Base-by-base conservation (phyloP, 1,140 invertebrate genomes). In the Ostrea edulis region DNA sequence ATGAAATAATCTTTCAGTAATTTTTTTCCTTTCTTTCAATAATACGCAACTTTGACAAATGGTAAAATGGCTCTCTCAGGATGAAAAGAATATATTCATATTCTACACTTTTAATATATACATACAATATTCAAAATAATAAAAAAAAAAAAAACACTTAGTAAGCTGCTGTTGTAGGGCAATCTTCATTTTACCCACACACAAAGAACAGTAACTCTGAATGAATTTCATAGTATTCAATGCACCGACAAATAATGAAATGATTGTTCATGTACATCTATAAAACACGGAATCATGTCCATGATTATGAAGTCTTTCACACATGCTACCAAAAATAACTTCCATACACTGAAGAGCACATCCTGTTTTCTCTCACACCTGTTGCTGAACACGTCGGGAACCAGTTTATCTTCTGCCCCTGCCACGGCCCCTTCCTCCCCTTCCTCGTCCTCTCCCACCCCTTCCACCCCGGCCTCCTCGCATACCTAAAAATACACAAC, bases 361-460 rank as follows among this genome's bases (percentile, higher is more conserved):
- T 35, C 5, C 68, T 14, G 68, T 77, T 77, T 77, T 77, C 68
- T 77, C 22, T 77, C 68, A 77, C 29, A 9, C 68, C 29, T 35
- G 22, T 25, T 44, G 68, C 29, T 8, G 12, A 77, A 29, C 68
- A 29, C 25, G 0, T 5, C n/a, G 9, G 25, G 25, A n/a, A 25
- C 68, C 68, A 29, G 68, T 77, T 77, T 77, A 77, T 77, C 68
- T 29, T 17, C 68, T 77, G 11, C 68, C 68, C 29, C 68, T 68
- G 9, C 85, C 85, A n/a, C 85, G 29, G 17, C 85, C 85, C 14
- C 85, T 82, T 3, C 88, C 81, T 77, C 90, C 81, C 68, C 88
- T 71, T 77, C 83, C 68, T 55, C 85, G 83, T 51, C 89, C 82
- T 7, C 87, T 35, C 20, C 88, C 81, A 53, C 88, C 86, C 14